Conservation (phyloP, 2,113 vertebrate species). For the Furnarius figulus region DNA sequence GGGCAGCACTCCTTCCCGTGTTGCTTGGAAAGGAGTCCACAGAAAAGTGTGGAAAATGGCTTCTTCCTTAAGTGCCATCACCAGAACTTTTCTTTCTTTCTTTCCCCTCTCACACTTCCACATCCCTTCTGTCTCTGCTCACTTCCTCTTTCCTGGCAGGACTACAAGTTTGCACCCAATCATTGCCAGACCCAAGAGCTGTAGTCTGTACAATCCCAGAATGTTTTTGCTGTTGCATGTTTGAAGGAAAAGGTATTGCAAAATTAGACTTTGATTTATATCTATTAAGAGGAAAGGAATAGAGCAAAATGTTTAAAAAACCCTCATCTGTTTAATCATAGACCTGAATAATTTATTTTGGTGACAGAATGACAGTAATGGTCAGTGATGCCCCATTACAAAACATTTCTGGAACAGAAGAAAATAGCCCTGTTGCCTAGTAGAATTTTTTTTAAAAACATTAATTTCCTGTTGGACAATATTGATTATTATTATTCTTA, state of each 20-base stretch:
- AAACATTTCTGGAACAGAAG: conserved; percentile 13
- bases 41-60: background rate
- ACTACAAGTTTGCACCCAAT: background rate
- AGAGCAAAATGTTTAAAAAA: background rate
- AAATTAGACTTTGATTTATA: background rate
- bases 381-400: background rate
- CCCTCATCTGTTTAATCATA: background rate
- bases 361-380: background rate
- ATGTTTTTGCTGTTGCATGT: background rate
- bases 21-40: background rate
- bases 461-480: conserved; percentile 12
- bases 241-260: background rate
- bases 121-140: background rate
- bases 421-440: background rate
- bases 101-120: background rate
- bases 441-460: background rate
- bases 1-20: background rate
- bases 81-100: background rate
- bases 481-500: conserved; percentile 22
- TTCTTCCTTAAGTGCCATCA: background rate
- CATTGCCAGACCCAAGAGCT: background rate
- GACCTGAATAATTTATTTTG: background rate
- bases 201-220: background rate
- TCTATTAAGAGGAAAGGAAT: background rate
- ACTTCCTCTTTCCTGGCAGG: background rate